Base-by-base conservation (phyloP, 2,888 invertebrate species). In the Caenorhabditis panamensis region DNA sequence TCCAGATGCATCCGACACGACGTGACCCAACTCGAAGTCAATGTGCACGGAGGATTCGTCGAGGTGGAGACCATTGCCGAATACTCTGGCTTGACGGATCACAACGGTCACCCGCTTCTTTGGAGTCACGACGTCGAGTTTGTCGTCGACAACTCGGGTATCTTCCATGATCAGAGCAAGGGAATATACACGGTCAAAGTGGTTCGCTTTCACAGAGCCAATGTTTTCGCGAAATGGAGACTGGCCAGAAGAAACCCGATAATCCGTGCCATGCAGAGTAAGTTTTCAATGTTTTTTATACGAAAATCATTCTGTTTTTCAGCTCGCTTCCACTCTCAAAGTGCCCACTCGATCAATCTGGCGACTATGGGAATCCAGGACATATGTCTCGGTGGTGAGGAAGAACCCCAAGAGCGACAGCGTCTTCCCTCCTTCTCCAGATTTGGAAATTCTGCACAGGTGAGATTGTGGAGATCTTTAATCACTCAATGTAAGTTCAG, bases 51-150 rank as follows among this genome's bases (percentile, higher is more conserved):
- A 37, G 79, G 79, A 18, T 79, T 79, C 61, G 79, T 79, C 13
- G 79, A 79, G 49, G 79, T 79, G n/a, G 79, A 73, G 24, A 79
- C 79, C 16, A 79, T 79, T 9, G 68, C 67, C 41, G 79, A 79
- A 20, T 79, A 79, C 37, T 79, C 79, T 11, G 79, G 79, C 6
- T 72, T 59, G 18, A 79, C 79, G 41, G 79, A 79, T 63, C 79
- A 79, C 58, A 49, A 54, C 16, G 79, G 79, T 3, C 68, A 20
- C 13, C 79, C 79, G 49, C 63, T 79, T 24, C 62, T 79, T 1
- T 79, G 79, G 79, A 72, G 72, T 58, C 79, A 79, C 44, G 79
- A 79, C 53, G 73, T 79, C 41, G 79, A 79, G 31, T 79, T 79
- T 41, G 68, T 79, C 28, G 79, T 79, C 28, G 79, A 79, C 26